These are phyloP conservation scores for Sturnira hondurensis DNA, from an alignment of 2,113 vertebrate species.

Conservation along the genomic window DNA sequence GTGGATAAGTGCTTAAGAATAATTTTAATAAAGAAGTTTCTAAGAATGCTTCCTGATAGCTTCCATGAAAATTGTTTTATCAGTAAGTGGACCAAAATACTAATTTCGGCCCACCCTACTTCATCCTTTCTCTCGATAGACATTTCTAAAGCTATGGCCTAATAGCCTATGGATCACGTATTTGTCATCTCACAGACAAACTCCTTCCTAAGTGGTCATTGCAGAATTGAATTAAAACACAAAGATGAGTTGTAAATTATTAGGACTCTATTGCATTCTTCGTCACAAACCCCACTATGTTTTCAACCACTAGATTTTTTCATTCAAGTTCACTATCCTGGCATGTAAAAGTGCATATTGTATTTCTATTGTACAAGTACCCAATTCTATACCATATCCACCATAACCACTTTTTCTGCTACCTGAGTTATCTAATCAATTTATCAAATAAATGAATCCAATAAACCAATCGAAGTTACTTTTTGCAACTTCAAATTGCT, in stretches of 20 bases:
- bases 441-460: too few species aligned
- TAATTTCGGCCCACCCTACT: neutral
- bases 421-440: too few species aligned
- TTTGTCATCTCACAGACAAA: neutral
- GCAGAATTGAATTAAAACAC: too few species aligned
- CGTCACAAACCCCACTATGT: neutral
- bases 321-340: neutral
- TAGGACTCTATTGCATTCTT: neutral
- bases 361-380: neutral
- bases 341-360: neutral
- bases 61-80: neutral
- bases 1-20: neutral
- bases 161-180: neutral
- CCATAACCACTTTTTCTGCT: neutral
- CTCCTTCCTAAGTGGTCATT: neutral
- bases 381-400: too few species aligned
- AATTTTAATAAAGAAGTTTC: neutral
- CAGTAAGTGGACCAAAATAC: neutral
- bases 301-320: neutral
- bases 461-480: neutral
- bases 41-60: neutral
- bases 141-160: neutral
- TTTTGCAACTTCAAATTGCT: neutral
- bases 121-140: neutral
- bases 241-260: neutral